Evolutionary conservation across 1,140 invertebrate genomes (phyloP).

Genomic region (Limonius californicus): DNA sequence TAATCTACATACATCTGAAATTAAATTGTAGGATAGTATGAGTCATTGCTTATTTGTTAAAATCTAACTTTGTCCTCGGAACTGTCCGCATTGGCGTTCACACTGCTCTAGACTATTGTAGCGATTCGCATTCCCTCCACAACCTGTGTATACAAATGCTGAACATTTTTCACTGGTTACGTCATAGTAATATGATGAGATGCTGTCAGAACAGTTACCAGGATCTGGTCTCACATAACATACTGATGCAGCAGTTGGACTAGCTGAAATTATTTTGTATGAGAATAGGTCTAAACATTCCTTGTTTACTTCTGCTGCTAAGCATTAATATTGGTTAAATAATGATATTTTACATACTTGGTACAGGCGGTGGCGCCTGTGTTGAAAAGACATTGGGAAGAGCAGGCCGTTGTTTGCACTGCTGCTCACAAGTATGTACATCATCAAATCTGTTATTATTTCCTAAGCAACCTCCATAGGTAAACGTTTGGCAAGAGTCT

Average conservation of each 20-base stretch:
- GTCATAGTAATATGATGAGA: constrained; percentile 75
- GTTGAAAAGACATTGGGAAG: not conserved
- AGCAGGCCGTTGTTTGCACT: constrained; percentile 42
- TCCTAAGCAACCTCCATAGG: constrained; percentile 88
- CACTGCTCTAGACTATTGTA: constrained; percentile 77
- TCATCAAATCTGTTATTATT: constrained; percentile 79
- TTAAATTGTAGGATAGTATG: not conserved
- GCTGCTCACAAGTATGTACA: constrained; percentile 54
- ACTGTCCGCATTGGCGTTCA: constrained; percentile 70
- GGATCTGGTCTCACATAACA: constrained; percentile 61
- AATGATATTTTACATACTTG: not conserved
- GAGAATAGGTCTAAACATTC: too few species aligned
- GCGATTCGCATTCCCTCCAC: constrained; percentile 79
- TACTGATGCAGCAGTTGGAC: constrained; percentile 40
- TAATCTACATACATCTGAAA: constrained; percentile 56
- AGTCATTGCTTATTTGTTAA: constrained; percentile 27
- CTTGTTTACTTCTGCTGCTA: not conserved
- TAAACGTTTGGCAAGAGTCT: constrained; percentile 64
- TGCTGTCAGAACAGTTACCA: constrained; percentile 66
- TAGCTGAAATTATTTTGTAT: too few species aligned
- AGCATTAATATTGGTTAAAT: not conserved
- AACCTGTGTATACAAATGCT: constrained; percentile 76
- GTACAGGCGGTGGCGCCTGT: not conserved
- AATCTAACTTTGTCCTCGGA: constrained; percentile 63
- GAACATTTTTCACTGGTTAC: constrained; percentile 54